Evolutionary conservation across 2,888 invertebrate species (phyloP).

Genomic region (Drosophila melanosoma): DNA sequence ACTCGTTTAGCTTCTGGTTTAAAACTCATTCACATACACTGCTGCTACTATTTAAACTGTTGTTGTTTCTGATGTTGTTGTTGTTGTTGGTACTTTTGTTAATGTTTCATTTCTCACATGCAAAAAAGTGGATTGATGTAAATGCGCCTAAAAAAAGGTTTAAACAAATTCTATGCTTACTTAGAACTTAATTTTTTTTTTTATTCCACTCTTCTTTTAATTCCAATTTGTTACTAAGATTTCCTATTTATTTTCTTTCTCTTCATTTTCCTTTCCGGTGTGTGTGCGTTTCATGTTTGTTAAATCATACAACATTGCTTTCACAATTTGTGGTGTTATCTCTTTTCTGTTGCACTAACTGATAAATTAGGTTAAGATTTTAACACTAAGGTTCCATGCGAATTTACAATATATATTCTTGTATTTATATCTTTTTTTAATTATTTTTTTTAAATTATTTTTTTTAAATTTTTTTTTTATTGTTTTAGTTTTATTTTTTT

Average conservation of each 20-base stretch:
- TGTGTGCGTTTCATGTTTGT: constrained; percentile 26
- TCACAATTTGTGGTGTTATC: constrained; percentile 28
- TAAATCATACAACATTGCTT: constrained; percentile 63
- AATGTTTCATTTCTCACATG: constrained; percentile 35
- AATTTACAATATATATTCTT: constrained; percentile 66
- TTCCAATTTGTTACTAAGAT: constrained; percentile 69
- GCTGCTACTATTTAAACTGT: constrained; percentile 19
- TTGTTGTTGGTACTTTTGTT: constrained; percentile 24
- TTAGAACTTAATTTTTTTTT: constrained; percentile 35
- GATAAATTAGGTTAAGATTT: constrained; percentile 50
- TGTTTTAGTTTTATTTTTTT: constrained; percentile 34
- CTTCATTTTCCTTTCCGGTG: constrained; percentile 17
- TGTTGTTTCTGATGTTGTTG: constrained; percentile 8
- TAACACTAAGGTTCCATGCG: constrained; percentile 60
- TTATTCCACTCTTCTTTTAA: constrained; percentile 45
- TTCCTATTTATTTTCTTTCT: constrained; percentile 30
- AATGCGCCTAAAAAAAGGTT: constrained; percentile 67
- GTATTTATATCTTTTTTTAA: constrained; percentile 23
- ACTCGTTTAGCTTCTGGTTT: constrained; percentile 7
- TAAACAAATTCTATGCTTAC: constrained; percentile 51
- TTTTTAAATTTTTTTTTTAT: constrained; percentile 20
- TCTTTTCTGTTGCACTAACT: constrained; percentile 50
- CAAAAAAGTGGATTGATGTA: constrained; percentile 52
- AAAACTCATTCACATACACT: constrained; percentile 7
- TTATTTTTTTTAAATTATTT: constrained; percentile 22